A percentile compares a stretch with the other conserved stretches of the same genome.
These are phyloP conservation scores for Bos indicus DNA, from an alignment of 2,113 vertebrate genomes.

Conservation along the genomic window DNA sequence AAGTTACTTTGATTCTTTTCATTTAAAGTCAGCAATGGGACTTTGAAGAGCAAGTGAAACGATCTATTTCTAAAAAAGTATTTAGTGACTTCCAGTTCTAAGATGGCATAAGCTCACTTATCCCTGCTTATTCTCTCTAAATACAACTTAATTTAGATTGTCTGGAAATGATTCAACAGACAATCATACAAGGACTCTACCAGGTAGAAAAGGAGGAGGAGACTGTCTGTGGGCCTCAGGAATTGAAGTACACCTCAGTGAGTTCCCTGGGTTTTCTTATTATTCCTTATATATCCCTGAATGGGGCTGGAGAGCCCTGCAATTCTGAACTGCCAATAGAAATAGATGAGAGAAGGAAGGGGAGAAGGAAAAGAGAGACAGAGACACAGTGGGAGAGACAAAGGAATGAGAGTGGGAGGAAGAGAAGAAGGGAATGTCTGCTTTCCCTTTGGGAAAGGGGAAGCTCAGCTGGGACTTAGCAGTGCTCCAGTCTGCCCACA, in stretches of 20 bases:
- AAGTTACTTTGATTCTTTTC: not conserved
- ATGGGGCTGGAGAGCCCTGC: not conserved
- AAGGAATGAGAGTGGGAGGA: not conserved
- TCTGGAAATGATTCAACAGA: not conserved
- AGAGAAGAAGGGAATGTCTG: not conserved
- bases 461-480: not conserved
- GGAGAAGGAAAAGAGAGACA: not conserved
- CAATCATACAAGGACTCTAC: not conserved
- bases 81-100: not conserved
- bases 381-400: not conserved
- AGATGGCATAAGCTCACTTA: not conserved
- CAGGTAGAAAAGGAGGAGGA: not conserved
- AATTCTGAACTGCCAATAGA: not conserved
- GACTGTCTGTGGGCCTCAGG: not conserved
- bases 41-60: not conserved
- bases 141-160: not conserved
- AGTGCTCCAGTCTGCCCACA: not conserved
- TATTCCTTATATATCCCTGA: not conserved
- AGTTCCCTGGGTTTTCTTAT: not conserved
- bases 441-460: not conserved
- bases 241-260: not conserved
- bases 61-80: not conserved
- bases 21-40: not conserved
- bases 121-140: not conserved
- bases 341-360: not conserved